These are phyloP conservation scores for Heliconius congener DNA, from an alignment of 1,140 invertebrate species.

Conservation along the genomic window DNA sequence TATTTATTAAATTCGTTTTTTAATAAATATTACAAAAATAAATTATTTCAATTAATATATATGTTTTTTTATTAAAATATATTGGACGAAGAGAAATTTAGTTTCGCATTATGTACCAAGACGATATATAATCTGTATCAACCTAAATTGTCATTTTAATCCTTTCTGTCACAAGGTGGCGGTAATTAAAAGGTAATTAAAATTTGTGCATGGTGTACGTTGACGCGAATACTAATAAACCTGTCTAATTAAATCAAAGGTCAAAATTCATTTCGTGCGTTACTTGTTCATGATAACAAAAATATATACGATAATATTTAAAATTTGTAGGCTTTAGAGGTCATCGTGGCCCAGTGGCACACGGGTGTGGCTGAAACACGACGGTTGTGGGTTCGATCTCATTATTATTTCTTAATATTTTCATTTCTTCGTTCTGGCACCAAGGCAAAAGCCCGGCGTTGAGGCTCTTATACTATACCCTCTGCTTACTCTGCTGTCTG, in stretches of 20 bases:
- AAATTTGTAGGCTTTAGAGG: not conserved
- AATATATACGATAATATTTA: not conserved
- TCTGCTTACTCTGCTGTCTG: too few relatives aligned
- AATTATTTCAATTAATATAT: too few relatives aligned
- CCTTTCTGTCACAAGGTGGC: constrained; percentile 22
- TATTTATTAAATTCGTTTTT: too few relatives aligned
- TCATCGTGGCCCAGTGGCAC: too few relatives aligned
- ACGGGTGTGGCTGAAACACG: too few relatives aligned
- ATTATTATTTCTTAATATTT: too few relatives aligned
- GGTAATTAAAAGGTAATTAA: constrained; percentile 15
- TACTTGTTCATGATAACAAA: not conserved
- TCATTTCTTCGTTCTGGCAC: too few relatives aligned
- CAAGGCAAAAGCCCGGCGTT: too few relatives aligned
- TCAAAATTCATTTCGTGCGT: not conserved
- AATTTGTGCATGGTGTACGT: not conserved
- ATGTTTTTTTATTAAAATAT: too few relatives aligned
- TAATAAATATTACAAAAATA: too few relatives aligned
- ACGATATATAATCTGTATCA: not conserved
- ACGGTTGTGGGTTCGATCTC: too few relatives aligned
- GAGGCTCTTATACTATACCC: too few relatives aligned
- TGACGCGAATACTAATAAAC: constrained; percentile 22
- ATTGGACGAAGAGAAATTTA: not conserved
- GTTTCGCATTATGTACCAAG: not conserved
- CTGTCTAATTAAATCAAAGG: not conserved
- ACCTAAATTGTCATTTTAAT: constrained; percentile 29